Percentiles rank a stretch among this genome's conserved stretches.
Evolutionary conservation across 2,113 vertebrate species (phyloP).

Genomic region (Malurus cyaneus): DNA sequence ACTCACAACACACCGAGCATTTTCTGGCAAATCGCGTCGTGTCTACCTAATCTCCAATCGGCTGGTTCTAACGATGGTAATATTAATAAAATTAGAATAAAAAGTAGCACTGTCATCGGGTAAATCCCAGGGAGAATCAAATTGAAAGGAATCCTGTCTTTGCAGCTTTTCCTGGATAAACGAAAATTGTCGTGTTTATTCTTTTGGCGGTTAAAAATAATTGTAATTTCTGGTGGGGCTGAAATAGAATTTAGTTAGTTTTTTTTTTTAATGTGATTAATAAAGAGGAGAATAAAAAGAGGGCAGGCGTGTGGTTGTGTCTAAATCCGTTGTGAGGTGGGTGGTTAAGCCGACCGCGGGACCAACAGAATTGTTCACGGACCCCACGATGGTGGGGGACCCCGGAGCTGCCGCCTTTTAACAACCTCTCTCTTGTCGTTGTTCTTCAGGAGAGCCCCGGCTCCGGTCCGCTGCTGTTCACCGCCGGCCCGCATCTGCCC

Average conservation of each 20-base stretch:
- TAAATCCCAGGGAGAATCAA: neutral
- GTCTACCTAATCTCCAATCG: neutral
- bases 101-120: neutral
- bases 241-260: neutral
- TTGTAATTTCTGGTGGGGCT: neutral
- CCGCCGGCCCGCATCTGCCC: neutral
- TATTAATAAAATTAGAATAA: neutral
- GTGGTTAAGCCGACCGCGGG: neutral
- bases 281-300: neutral
- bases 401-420: neutral
- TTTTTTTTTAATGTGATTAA: neutral
- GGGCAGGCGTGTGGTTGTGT: accelerated
- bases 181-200: neutral
- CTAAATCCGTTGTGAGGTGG: neutral
- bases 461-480: neutral
- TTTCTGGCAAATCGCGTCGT: neutral
- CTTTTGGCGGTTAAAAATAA: neutral
- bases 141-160: neutral
- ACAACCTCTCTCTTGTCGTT: neutral
- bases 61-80: neutral
- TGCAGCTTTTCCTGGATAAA: neutral
- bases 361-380: neutral
- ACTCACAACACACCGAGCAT: neutral
- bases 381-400: neutral
- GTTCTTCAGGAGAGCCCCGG: neutral